phyloP scores from a whole-genome alignment of 2,113 vertebrate genomes.

The Corvus moneduloides region DNA sequence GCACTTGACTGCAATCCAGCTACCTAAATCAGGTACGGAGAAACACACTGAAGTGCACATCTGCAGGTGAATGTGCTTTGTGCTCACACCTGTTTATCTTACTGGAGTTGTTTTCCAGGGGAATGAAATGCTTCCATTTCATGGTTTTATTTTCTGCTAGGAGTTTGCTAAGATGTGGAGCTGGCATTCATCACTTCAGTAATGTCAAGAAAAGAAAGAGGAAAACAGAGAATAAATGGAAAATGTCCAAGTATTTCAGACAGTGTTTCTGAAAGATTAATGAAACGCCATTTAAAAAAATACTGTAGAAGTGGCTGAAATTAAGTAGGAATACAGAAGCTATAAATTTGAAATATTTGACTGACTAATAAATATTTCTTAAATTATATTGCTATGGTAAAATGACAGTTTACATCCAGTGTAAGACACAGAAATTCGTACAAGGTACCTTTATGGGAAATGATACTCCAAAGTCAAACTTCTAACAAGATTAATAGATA shows the following conservation, averaged over 20 bases:
- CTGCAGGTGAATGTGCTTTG: not conserved
- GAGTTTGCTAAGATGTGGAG: not conserved
- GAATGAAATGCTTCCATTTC: not conserved
- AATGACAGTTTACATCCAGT: not conserved
- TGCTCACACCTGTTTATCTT: not conserved
- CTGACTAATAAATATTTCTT: not conserved
- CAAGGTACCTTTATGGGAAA: not conserved
- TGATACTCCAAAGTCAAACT: not conserved
- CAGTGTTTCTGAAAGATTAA: not conserved
- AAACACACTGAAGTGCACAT: rapidly evolving
- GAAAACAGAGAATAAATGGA: not conserved
- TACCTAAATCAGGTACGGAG: not conserved
- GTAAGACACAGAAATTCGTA: not conserved
- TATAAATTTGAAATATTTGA: not conserved
- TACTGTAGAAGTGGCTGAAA: not conserved
- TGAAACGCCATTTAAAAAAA: not conserved
- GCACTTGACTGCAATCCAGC: not conserved
- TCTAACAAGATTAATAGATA: not conserved
- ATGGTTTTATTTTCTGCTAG: not conserved
- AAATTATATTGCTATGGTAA: not conserved
- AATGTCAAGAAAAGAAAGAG: not conserved
- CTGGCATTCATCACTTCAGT: not conserved
- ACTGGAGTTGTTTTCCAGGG: not conserved
- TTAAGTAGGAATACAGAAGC: not conserved
- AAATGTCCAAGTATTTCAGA: not conserved